Evolutionary conservation across 2,113 vertebrate genomes (phyloP).

Genomic region (Thinocorus orbignyianus): DNA sequence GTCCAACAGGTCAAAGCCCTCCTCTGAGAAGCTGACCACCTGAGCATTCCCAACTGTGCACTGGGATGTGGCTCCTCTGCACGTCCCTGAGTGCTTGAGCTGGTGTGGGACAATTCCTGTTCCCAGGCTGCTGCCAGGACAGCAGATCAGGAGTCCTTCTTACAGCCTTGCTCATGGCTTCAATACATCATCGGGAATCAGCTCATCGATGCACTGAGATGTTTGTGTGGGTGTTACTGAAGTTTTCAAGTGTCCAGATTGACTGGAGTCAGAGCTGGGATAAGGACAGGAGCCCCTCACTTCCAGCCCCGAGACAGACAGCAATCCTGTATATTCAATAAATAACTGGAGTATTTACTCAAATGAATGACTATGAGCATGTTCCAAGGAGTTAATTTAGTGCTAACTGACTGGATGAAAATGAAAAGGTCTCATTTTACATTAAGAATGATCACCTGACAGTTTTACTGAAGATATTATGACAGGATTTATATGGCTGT

Average conservation of each 20-base stretch:
- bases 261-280: not conserved
- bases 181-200: not conserved
- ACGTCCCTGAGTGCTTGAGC: fast-evolving
- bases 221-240: not conserved
- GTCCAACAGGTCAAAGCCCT: not conserved
- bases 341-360: constrained; percentile 49
- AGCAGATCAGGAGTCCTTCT: not conserved
- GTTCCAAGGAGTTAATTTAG: constrained; percentile 65
- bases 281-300: not conserved
- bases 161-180: not conserved
- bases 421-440: constrained; percentile 67
- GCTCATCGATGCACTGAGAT: not conserved
- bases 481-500: constrained; percentile 61
- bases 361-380: constrained; percentile 40
- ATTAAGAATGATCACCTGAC: constrained; percentile 68
- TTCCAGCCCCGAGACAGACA: not conserved
- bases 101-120: not conserved
- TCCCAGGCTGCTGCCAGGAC: not conserved
- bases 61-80: not conserved
- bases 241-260: not conserved
- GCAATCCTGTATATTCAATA: constrained; percentile 23
- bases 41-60: not conserved
- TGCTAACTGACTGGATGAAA: constrained; percentile 63
- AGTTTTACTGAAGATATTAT: constrained; percentile 65
- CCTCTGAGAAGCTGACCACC: not conserved